Percentiles rank a stretch among this genome's conserved stretches.
phyloP scores from a whole-genome alignment of 1,140 invertebrate species.

The Bombus huntii region DNA sequence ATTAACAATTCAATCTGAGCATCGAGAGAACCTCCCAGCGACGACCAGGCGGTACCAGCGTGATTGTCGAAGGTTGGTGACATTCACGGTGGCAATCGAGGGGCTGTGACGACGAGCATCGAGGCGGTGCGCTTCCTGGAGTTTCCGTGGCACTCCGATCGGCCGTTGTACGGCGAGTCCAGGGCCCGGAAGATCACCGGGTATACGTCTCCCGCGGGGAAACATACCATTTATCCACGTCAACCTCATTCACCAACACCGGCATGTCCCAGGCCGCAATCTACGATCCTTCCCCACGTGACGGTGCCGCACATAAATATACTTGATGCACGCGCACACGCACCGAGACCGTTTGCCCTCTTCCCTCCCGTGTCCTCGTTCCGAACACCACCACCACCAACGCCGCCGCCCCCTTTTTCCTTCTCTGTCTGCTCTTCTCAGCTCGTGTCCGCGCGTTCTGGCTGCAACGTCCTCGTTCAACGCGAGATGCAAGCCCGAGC shows the following conservation, averaged over 20 bases:
- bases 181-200: conserved; percentile 74
- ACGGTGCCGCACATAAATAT: conserved; percentile 69
- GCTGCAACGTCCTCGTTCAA: conserved; percentile 15
- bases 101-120: conserved; percentile 8
- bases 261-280: conserved; percentile 54
- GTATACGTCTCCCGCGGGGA: conserved; percentile 75
- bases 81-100: conserved; percentile 18
- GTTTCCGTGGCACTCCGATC: conserved; percentile 43
- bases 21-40: neutral
- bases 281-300: conserved; percentile 71
- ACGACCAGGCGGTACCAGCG: neutral
- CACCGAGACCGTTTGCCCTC: conserved; percentile 39
- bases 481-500: conserved; percentile 48
- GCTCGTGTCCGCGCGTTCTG: neutral
- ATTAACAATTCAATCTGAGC: conserved; percentile 21
- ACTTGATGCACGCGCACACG: conserved; percentile 64
- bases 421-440: neutral
- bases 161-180: conserved; percentile 25
- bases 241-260: conserved; percentile 80
- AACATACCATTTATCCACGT: conserved; percentile 81
- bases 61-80: neutral
- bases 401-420: neutral
- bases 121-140: conserved; percentile 54
- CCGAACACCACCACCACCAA: neutral
- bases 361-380: conserved; percentile 23